Evolutionary conservation across 2,113 vertebrate genomes (phyloP).

Genomic region (Actenoides hombroni): DNA sequence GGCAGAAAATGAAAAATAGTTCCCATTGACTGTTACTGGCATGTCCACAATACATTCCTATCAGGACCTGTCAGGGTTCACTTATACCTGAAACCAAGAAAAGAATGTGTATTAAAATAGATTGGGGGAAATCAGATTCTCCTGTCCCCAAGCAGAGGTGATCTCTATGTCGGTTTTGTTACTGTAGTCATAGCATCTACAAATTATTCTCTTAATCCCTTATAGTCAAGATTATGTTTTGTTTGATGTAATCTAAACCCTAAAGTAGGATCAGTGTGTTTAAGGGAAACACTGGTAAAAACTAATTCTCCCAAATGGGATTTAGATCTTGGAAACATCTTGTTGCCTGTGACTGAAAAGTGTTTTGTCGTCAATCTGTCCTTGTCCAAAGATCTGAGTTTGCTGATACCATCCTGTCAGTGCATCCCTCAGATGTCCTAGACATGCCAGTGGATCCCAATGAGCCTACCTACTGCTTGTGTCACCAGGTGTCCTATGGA

Average conservation of each 20-base stretch:
- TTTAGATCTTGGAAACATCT: neutral
- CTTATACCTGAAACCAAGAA: neutral
- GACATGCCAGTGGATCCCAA: slow-evolving; percentile 99
- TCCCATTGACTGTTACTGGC: neutral
- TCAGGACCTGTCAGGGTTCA: neutral
- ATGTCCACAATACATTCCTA: neutral
- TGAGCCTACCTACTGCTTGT: slow-evolving; percentile 95
- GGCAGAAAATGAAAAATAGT: neutral
- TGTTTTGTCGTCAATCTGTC: neutral
- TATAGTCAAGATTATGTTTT: neutral
- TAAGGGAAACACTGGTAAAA: neutral
- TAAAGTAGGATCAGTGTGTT: neutral
- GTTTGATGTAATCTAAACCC: neutral
- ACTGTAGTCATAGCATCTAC: neutral
- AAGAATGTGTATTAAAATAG: neutral
- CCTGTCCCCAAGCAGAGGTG: neutral
- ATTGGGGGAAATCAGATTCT: neutral
- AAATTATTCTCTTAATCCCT: neutral
- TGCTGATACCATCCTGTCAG: slow-evolving; percentile 86
- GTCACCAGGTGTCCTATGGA: slow-evolving; percentile 97
- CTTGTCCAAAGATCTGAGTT: slow-evolving; percentile 80
- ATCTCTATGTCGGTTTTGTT: neutral
- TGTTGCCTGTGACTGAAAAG: neutral
- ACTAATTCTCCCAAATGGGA: accelerated
- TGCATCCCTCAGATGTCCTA: slow-evolving; percentile 94